Evolutionary conservation across 2,888 invertebrate species (phyloP), one percentile per base, ranked within the genome.

Genomic region (Drosophila anomelani): DNA sequence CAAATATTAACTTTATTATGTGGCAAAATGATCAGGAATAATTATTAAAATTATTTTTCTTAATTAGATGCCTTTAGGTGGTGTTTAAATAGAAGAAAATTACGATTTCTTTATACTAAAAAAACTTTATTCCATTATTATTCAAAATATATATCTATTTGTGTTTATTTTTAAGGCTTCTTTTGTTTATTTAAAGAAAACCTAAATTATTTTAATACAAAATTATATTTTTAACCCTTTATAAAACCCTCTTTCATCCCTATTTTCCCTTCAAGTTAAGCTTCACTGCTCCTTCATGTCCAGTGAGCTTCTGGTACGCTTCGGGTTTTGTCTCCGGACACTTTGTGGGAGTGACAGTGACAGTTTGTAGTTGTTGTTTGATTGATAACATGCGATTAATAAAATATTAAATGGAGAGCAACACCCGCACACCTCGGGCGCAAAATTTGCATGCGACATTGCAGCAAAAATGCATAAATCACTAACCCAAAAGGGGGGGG

Each of bases 341-440:
- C 69, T 78, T 68, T 78, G 77, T 58, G 57, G 67, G 46, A 58
- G 34, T 57, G 70, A 46, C 72, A 61, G 41, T 78, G 73, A 68
- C 72, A 75, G 77, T 75, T 78, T 61, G 71, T 71, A 69, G 75
- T 73, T 77, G 85, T 76, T 87, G 55, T 80, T 81, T 90, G 89
- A 88, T 89, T 88, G 90, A 88, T 88, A 84, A 85, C 84, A 84
- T 77, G 73, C 82, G 86, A 88, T 88, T 90, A 88, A 90, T 90
- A 88, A 88, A 89, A 90, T 88, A 90, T 88, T 81, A 87, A 77
- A 78, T 60, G 44, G 44, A 23, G 73, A 53, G 58, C 76, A 64
- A 72, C 59, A 68, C 76, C 75, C 57, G 46, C 60, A 76, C 76
- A 74, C 56, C 56, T 54, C 46, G 34, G 54, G 55, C 77, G 63